Evolutionary conservation across 2,797 vertebrate species (phyloP).

Genomic region (Gymnoscopelus braueri): DNA sequence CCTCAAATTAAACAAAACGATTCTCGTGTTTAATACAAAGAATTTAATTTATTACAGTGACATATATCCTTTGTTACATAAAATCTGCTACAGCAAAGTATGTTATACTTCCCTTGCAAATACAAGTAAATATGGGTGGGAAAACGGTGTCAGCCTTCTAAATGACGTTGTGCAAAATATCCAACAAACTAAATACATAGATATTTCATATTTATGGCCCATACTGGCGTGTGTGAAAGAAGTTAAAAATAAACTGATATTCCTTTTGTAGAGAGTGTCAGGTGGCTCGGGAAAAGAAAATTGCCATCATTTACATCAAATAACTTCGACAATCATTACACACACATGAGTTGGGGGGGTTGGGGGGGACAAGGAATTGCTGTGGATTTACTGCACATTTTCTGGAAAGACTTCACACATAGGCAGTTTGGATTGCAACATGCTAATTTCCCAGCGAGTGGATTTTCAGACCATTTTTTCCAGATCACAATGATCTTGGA

Average conservation of each 20-base stretch:
- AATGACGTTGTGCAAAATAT: slow-evolving; percentile 89
- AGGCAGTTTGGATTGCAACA: slow-evolving; percentile 65
- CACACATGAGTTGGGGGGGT: slow-evolving; percentile 27
- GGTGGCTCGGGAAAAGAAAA: slow-evolving; percentile 75
- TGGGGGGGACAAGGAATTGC: slow-evolving; percentile 44
- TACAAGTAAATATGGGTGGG: slow-evolving; percentile 87
- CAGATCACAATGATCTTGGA: slow-evolving; percentile 33
- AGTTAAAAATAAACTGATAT: slow-evolving; percentile 66
- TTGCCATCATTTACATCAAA: slow-evolving; percentile 78
- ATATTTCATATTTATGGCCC: slow-evolving; percentile 82
- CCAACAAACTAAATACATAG: slow-evolving; percentile 87
- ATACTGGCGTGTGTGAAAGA: slow-evolving; percentile 76
- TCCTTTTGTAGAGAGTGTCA: slow-evolving; percentile 73
- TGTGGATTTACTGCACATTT: slow-evolving; percentile 59
- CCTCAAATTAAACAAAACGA: slow-evolving; percentile 83
- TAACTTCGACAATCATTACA: slow-evolving; percentile 69
- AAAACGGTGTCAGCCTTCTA: slow-evolving; percentile 83
- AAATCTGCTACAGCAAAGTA: slow-evolving; percentile 96
- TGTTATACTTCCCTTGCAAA: slow-evolving; percentile 89
- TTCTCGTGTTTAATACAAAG: slow-evolving; percentile 89
- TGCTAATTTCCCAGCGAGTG: slow-evolving; percentile 73
- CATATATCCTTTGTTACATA: slow-evolving; percentile 91
- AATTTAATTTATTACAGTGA: slow-evolving; percentile 92
- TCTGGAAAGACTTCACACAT: slow-evolving; percentile 60
- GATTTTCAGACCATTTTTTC: slow-evolving; percentile 41